phyloP scores from a whole-genome alignment of 2,797 vertebrate genomes.

The Tenualosa ilisha region DNA sequence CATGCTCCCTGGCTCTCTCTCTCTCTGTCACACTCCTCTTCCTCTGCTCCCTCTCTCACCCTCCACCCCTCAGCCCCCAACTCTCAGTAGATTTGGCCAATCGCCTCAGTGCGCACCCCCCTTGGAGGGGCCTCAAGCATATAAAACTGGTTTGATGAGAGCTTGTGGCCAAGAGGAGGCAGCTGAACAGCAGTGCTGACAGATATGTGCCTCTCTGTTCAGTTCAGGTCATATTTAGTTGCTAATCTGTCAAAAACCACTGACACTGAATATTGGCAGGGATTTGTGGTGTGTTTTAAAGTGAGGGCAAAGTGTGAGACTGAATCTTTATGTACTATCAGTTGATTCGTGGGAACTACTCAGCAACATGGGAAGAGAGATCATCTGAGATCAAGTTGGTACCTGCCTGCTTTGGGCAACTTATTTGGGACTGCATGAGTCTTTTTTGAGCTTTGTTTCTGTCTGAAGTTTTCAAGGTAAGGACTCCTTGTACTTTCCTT shows the following conservation, averaged over 20 bases:
- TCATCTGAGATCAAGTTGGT: neutral
- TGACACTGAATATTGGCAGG: neutral
- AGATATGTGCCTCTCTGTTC: neutral
- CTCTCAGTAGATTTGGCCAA: neutral
- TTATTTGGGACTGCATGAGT: neutral
- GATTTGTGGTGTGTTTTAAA: neutral
- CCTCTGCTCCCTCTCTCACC: constrained; percentile 34
- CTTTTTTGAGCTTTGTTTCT: neutral
- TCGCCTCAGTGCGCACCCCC: neutral
- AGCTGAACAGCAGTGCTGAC: constrained; percentile 10
- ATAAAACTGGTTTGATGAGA: constrained; percentile 37
- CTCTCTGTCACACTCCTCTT: constrained; percentile 28
- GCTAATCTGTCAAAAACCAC: neutral
- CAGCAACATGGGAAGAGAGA: neutral
- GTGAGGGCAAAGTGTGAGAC: neutral
- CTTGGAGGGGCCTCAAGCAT: constrained; percentile 20
- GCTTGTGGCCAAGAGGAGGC: constrained; percentile 16
- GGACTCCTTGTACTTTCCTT: neutral
- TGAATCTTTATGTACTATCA: neutral
- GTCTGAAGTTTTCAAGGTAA: neutral
- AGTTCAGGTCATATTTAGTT: neutral
- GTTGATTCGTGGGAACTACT: neutral
- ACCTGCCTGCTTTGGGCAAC: neutral
- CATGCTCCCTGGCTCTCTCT: constrained; percentile 15
- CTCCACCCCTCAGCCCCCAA: constrained; percentile 18